phyloP scores from a whole-genome alignment of 2,113 vertebrate genomes.

The Climacteris rufus region DNA sequence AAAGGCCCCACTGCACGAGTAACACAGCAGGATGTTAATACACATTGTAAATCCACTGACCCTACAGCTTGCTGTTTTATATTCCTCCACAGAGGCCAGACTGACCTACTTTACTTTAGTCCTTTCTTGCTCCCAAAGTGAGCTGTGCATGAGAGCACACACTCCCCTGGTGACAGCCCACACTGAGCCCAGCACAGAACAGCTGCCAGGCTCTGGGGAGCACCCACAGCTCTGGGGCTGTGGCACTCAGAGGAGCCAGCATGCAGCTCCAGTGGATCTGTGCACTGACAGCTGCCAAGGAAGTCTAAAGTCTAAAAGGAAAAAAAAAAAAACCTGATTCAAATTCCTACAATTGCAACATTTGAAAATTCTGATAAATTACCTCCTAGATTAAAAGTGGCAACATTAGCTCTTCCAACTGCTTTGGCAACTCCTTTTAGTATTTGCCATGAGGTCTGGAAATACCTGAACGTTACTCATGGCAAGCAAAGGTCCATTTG shows the following conservation, averaged over 20 bases:
- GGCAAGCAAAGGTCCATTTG: background rate
- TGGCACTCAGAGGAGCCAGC: background rate
- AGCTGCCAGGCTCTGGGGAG: conserved; percentile 20
- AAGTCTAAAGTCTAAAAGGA: background rate
- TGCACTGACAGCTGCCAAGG: background rate
- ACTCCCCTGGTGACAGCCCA: background rate
- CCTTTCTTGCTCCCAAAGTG: conserved; percentile 12
- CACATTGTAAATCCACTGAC: background rate
- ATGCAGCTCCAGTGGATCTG: rapidly evolving
- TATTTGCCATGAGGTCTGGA: background rate
- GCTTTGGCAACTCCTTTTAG: background rate
- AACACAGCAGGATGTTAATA: background rate
- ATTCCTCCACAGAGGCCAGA: conserved; percentile 24
- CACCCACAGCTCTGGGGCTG: background rate
- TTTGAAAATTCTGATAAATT: background rate
- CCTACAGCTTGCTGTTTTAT: conserved; percentile 31
- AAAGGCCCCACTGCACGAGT: background rate
- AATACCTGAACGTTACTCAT: background rate
- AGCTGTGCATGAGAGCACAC: background rate
- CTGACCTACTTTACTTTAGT: conserved; percentile 43
- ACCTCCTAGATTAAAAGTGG: background rate
- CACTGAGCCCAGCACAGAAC: background rate
- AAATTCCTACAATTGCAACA: rapidly evolving
- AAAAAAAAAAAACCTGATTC: background rate
- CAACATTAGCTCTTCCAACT: background rate